Conservation (phyloP, 2,888 invertebrate species). For the Leptopilina myrica region DNA sequence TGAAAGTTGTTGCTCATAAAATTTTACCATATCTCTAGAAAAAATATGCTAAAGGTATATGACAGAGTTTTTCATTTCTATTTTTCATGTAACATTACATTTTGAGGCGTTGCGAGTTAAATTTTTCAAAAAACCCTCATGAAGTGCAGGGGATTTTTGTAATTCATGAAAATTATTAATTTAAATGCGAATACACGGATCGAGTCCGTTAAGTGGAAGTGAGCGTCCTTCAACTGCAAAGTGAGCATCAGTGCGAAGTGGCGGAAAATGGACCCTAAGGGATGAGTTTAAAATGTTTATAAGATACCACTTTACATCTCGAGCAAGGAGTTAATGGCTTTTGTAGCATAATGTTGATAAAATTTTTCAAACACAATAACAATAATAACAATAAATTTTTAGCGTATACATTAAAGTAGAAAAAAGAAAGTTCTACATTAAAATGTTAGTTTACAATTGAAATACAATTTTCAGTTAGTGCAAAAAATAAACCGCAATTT, state of each 20-base stretch:
- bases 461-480: too few relatives aligned
- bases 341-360: background rate
- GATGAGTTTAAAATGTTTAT: slow-evolving; percentile 28
- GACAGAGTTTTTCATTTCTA: too few relatives aligned
- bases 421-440: too few relatives aligned
- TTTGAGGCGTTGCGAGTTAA: background rate
- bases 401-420: too few relatives aligned
- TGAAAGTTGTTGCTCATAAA: too few relatives aligned
- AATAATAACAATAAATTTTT: background rate
- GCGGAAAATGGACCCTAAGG: slow-evolving; percentile 14
- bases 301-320: background rate
- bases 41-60: too few relatives aligned
- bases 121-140: background rate
- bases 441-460: too few relatives aligned
- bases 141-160: background rate
- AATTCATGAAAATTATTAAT: slow-evolving; percentile 26
- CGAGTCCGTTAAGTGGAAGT: slow-evolving; percentile 10
- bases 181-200: slow-evolving; percentile 3
- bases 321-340: background rate
- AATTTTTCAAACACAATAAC: background rate
- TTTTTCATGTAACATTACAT: background rate
- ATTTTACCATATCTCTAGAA: too few relatives aligned
- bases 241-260: background rate
- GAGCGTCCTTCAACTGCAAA: background rate
- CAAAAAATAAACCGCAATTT: too few relatives aligned